Evolutionary conservation across 2,888 invertebrate genomes (phyloP), one percentile per base, ranked within the genome.

Genomic region (Merodon equestris): DNA sequence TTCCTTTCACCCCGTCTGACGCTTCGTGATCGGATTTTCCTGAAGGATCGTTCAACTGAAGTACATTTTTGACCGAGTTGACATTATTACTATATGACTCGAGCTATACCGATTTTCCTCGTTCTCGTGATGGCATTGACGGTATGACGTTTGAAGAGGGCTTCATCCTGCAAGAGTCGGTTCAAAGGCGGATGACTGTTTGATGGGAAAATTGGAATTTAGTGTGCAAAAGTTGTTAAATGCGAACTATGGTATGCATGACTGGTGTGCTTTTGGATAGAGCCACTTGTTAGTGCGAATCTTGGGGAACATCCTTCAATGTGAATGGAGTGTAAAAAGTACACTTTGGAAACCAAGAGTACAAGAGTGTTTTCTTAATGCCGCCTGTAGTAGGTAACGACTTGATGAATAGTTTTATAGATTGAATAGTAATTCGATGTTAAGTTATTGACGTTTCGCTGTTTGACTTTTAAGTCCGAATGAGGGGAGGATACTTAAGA

Each of bases 131-230:
- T 61, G 5, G 50, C 42, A 27, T 18, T 50, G 61, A 61, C 9
- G 10, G 47, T 48, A 36, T 34, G 12, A 53, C 17, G 27, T 27
- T 27, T 44, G 17, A 53, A 45, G 44, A 14, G 54, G 12, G 3
- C 54, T 38, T 19, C 10, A 3, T 9, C 18, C 17, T 14, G 42
- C 44, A 42, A 2, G 2, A 4, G 61, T 12, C 40, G 4, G 19
- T 36, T 45, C 64, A 38, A 19, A 53, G 54, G 13, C 47, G 38
- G 14, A 38, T 14, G 54, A 47, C 54, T 54, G 14, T 54, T 54
- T 54, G 47, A 64, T 64, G 54, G 47, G 15, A 34, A 63, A 64
- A 64, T 64, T 64, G 64, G 38, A 64, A 47, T 64, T 54, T 47
- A 47, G 54, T 64, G 64, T 47, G 54, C 63, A 53, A 44, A 45